Percentiles rank a stretch among this genome's conserved stretches.
phyloP scores from a whole-genome alignment of 2,888 invertebrate genomes.

The Corbicula japonica region DNA sequence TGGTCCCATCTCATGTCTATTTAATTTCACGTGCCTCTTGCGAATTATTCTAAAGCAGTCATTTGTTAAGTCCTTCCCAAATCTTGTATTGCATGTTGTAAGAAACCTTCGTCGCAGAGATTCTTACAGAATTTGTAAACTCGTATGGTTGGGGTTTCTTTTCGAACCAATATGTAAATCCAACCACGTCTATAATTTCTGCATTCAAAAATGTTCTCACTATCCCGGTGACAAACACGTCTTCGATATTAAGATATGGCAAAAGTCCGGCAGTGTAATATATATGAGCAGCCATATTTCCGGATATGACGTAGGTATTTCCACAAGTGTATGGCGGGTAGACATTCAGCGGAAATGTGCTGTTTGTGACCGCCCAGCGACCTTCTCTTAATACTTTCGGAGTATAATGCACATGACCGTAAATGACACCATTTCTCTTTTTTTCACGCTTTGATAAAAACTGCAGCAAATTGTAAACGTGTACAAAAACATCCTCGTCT shows the following conservation, averaged over 20 bases:
- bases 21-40: slow-evolving; percentile 8
- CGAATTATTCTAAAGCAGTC: slow-evolving; percentile 36
- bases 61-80: slow-evolving; percentile 57
- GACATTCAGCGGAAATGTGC: slow-evolving; percentile 62
- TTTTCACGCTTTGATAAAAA: slow-evolving; percentile 40
- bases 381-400: slow-evolving; percentile 69
- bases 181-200: slow-evolving; percentile 55
- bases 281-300: slow-evolving; percentile 61
- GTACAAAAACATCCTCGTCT: slow-evolving; percentile 72
- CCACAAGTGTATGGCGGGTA: slow-evolving; percentile 77
- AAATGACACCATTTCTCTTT: slow-evolving; percentile 52
- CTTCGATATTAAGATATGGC: slow-evolving; percentile 77
- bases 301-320: slow-evolving; percentile 74
- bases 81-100: slow-evolving; percentile 57
- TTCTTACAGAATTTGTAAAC: slow-evolving; percentile 62
- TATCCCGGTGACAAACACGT: slow-evolving; percentile 79
- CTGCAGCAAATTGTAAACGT: slow-evolving; percentile 57
- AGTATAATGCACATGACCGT: slow-evolving; percentile 63
- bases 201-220: slow-evolving; percentile 67
- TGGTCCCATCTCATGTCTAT: slow-evolving; percentile 40
- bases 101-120: slow-evolving; percentile 67
- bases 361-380: slow-evolving; percentile 69
- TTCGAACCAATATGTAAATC: slow-evolving; percentile 75
- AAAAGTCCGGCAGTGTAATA: slow-evolving; percentile 66
- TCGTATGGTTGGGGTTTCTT: slow-evolving; percentile 70